phyloP scores from a whole-genome alignment of 2,888 invertebrate species.

The Dryobota labecula region DNA sequence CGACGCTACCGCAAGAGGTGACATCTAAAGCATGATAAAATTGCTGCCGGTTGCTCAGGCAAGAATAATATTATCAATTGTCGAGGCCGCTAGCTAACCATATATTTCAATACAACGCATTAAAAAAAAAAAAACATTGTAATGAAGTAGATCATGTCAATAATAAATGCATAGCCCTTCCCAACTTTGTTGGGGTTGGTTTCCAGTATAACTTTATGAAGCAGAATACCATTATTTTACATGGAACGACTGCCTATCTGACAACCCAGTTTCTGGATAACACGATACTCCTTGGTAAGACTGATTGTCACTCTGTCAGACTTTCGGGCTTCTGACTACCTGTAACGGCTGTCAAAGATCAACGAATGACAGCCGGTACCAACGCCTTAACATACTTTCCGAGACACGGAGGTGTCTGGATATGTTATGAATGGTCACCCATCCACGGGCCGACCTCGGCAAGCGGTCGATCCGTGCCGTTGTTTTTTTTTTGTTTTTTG shows the following conservation, averaged over 20 bases:
- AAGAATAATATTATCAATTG: no score
- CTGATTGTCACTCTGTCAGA: neutral
- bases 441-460: neutral
- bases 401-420: neutral
- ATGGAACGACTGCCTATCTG: slow-evolving; percentile 1
- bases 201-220: neutral
- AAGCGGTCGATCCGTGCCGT: neutral
- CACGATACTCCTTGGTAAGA: neutral
- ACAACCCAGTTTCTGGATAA: neutral
- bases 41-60: no score
- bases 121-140: no score
- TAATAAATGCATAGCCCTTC: no score
- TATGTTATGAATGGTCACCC: neutral
- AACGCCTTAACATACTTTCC: neutral
- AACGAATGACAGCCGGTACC: neutral
- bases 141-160: no score
- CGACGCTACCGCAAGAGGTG: no score
- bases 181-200: neutral
- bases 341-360: neutral
- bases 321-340: neutral
- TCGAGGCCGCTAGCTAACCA: no score
- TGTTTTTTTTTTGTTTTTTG: no score
- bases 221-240: neutral
- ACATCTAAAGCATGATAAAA: no score
- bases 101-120: no score